Conservation (phyloP, 2,797 vertebrate species). For the Pitangus sulphuratus region DNA sequence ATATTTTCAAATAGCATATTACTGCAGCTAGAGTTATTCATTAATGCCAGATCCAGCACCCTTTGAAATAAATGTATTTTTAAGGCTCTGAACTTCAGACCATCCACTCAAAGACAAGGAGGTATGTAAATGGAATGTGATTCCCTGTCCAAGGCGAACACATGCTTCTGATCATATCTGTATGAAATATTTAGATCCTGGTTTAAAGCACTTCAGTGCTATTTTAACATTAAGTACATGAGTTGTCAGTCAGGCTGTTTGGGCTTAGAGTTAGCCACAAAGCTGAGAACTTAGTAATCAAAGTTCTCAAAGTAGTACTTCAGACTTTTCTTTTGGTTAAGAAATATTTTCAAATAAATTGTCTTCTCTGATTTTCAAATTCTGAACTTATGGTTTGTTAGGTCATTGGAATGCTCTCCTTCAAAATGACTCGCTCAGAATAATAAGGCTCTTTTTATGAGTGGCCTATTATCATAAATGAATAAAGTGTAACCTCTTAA, state of each 20-base stretch:
- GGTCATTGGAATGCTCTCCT: not conserved
- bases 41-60: not conserved
- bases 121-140: constrained; percentile 29
- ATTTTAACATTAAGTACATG: not conserved
- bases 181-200: constrained; percentile 25
- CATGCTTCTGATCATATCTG: constrained; percentile 33
- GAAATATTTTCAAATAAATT: constrained; percentile 32
- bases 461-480: constrained; percentile 43
- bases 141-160: constrained; percentile 36
- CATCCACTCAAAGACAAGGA: not conserved
- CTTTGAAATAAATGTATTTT: constrained; percentile 41
- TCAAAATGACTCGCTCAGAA: constrained; percentile 36
- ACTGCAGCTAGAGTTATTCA: constrained; percentile 11
- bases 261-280: not conserved
- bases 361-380: not conserved
- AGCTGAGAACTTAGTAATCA: not conserved
- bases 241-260: not conserved
- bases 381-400: not conserved
- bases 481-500: constrained; percentile 33
- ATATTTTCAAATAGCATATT: constrained; percentile 50
- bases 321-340: not conserved
- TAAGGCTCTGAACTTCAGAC: constrained; percentile 46
- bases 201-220: constrained; percentile 10
- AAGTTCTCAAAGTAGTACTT: not conserved
- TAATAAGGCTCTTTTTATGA: constrained; percentile 27